Conservation (phyloP, 1,140 invertebrate genomes). For the Sinonovacula constricta region DNA sequence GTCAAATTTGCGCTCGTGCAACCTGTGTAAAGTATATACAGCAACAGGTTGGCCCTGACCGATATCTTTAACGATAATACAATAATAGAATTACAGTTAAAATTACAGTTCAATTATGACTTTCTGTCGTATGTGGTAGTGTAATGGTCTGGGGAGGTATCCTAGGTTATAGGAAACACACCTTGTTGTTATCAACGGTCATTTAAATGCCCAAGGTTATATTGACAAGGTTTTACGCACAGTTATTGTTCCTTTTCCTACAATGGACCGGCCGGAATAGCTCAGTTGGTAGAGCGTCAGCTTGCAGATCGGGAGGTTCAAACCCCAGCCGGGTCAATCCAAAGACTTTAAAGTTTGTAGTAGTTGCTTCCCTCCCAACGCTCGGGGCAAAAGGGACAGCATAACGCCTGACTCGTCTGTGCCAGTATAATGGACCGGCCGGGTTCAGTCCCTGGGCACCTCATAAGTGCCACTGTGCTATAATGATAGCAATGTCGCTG, state of each 20-base stretch:
- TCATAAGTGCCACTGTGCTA: no score
- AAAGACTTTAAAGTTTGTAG: no score
- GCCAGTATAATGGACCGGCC: no score
- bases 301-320: no score
- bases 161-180: not conserved
- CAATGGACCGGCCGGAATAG: no score
- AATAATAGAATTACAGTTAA: not conserved
- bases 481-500: no score
- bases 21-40: slow-evolving; percentile 18
- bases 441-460: no score
- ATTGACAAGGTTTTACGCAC: not conserved
- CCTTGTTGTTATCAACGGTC: not conserved
- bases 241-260: not conserved
- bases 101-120: not conserved
- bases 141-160: not conserved
- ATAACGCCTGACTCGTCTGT: no score
- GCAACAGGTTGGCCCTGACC: not conserved
- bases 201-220: not conserved
- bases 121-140: not conserved
- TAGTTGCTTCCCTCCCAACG: no score
- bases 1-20: slow-evolving; percentile 15
- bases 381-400: no score
- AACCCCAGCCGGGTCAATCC: no score
- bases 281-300: no score
- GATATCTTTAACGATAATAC: not conserved